Base-by-base conservation (phyloP, 2,113 vertebrate genomes). In the Catagonus wagneri region DNA sequence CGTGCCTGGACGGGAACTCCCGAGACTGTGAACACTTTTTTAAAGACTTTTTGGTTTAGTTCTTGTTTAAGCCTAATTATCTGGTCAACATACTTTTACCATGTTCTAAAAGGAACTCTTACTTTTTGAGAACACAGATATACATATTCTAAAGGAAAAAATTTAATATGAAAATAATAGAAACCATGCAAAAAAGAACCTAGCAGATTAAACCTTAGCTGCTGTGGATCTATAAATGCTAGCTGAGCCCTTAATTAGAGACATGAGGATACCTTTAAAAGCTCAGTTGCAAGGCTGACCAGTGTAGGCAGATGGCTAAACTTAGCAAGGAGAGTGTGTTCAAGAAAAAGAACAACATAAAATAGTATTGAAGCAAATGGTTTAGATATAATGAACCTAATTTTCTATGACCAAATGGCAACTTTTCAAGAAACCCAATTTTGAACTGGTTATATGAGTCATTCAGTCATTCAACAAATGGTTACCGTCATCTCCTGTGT, bases 321-420 rank as follows among this genome's bases (percentile, higher is more conserved):
- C 90, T 89, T 14, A 90, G 65, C 32, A 29, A 44, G 34, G 65
- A 68, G 50, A n/a, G 1, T 66, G 56, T n/a, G 25, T 66, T 66
- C 50, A 80, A 72, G n/a, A 13, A 79, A 79, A 94, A 89, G 58
- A 68, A 89, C n/a, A 91, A 44, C 72, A 34, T 79, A 68, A 93
- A 89, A 90, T 69, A 61, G 12, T 69, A 60, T 32, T 80, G 72
- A 85, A 52, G 60, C 58, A 61, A 88, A 83, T 3, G 52, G 23
- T 68, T 85, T 54, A 86, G 85, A 81, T 60, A 86, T 19, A 44
- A 68, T 25, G n/a, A 86, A 71, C 68, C 79, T 86, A 63, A 85
- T 63, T 93, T 86, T 75, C 50, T 80, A 13, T 20, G n/a, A 93
- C n/a, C 3, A 54, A 68, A 93, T 0, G 2, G 72, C 44, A 81